These are phyloP conservation scores for Drosophila crucigera DNA, from an alignment of 2,888 invertebrate species.

Conservation along the genomic window DNA sequence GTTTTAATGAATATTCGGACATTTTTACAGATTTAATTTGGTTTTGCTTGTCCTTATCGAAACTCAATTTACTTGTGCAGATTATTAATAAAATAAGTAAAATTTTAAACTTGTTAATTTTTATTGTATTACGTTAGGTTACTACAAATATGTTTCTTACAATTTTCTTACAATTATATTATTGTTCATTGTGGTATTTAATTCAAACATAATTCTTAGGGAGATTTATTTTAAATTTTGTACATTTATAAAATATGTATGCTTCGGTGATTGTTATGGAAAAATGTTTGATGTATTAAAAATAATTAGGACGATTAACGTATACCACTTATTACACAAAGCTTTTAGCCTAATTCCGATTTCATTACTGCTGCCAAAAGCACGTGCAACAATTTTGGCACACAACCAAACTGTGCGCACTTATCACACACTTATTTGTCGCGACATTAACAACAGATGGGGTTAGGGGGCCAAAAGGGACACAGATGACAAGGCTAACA, in stretches of 20 bases:
- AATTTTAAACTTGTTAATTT: fast-evolving
- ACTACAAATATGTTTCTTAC: background rate
- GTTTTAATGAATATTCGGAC: background rate
- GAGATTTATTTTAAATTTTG: background rate
- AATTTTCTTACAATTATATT: background rate
- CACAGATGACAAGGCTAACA: slow-evolving; percentile 67
- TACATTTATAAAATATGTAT: background rate
- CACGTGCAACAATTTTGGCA: slow-evolving; percentile 47
- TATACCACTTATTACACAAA: slow-evolving; percentile 20
- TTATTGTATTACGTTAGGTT: background rate
- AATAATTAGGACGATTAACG: slow-evolving; percentile 1
- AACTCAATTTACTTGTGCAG: background rate
- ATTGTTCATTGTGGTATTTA: background rate
- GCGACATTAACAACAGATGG: slow-evolving; percentile 27
- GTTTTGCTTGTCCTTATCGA: background rate
- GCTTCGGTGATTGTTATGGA: background rate
- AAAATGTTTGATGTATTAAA: background rate
- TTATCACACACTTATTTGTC: slow-evolving; percentile 74
- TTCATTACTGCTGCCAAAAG: slow-evolving; percentile 28
- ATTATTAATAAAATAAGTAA: background rate
- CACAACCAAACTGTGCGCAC: slow-evolving; percentile 50
- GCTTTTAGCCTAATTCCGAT: slow-evolving; percentile 43
- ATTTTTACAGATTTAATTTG: background rate
- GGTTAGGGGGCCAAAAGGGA: background rate
- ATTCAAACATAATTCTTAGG: background rate